phyloP scores from a whole-genome alignment of 2,888 invertebrate genomes.

The Phyto melanocephala region DNA sequence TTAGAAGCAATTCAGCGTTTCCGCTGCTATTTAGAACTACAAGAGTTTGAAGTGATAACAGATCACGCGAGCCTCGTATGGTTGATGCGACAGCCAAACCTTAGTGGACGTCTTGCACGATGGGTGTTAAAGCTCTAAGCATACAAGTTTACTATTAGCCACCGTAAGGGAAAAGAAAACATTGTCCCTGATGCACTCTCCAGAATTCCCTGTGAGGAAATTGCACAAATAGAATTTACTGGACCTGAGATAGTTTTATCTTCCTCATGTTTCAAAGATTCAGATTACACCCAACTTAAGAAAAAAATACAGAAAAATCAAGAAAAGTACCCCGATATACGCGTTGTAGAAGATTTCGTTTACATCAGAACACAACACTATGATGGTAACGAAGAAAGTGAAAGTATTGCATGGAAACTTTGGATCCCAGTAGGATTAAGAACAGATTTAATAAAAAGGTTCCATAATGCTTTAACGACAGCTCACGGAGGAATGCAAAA shows the following conservation, averaged over 20 bases:
- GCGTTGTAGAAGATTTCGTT: too few relatives aligned
- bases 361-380: too few relatives aligned
- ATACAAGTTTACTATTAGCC: constrained; percentile 6
- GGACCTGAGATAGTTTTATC: neutral
- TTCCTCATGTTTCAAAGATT: neutral
- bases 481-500: too few relatives aligned
- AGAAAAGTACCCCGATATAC: neutral
- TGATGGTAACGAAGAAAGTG: too few relatives aligned
- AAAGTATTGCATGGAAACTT: too few relatives aligned
- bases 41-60: too few relatives aligned
- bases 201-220: neutral
- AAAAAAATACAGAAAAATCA: neutral
- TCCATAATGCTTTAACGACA: neutral
- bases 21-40: too few relatives aligned
- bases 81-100: too few relatives aligned
- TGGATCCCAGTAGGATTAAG: neutral
- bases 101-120: neutral
- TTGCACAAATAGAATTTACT: neutral
- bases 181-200: neutral
- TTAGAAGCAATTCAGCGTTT: too few relatives aligned
- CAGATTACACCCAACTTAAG: neutral
- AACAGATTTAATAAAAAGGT: neutral
- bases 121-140: constrained; percentile 11
- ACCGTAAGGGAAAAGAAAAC: constrained; percentile 21
- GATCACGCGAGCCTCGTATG: too few relatives aligned